phyloP scores from a whole-genome alignment of 35 echinoderm and acorn worm genomes.

The Apostichopus californicus region DNA sequence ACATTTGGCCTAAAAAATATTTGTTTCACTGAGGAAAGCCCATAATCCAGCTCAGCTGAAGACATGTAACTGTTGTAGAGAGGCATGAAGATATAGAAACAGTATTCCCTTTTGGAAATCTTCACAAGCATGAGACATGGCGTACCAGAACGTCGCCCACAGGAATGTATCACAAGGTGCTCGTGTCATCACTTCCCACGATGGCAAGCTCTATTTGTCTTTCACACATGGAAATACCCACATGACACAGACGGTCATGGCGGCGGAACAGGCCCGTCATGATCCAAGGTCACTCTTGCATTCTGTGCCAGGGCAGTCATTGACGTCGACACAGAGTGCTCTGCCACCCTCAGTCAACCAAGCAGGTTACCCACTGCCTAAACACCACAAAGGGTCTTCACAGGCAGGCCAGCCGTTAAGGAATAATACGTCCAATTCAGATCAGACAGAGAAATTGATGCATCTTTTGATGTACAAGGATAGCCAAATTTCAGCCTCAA shows the following conservation, averaged over 20 bases:
- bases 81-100: neutral
- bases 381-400: neutral
- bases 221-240: neutral
- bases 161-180: neutral
- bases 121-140: neutral
- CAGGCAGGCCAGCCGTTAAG: neutral
- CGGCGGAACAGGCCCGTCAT: neutral
- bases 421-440: neutral
- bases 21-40: too few species aligned
- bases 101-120: neutral
- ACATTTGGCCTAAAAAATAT: too few species aligned
- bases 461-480: conserved; percentile 33
- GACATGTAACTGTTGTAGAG: neutral
- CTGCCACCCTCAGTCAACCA: neutral
- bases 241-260: neutral
- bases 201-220: neutral
- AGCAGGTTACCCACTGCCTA: neutral
- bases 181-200: neutral
- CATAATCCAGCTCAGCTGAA: too few species aligned
- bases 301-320: neutral
- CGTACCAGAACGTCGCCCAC: conserved; percentile 8
- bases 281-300: neutral
- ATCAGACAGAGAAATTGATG: conserved; percentile 31
- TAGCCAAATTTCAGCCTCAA: conserved; percentile 1
- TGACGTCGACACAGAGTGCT: neutral